Evolutionary conservation across 1,140 invertebrate species (phyloP).

Genomic region (Chironomus striatipennis): DNA sequence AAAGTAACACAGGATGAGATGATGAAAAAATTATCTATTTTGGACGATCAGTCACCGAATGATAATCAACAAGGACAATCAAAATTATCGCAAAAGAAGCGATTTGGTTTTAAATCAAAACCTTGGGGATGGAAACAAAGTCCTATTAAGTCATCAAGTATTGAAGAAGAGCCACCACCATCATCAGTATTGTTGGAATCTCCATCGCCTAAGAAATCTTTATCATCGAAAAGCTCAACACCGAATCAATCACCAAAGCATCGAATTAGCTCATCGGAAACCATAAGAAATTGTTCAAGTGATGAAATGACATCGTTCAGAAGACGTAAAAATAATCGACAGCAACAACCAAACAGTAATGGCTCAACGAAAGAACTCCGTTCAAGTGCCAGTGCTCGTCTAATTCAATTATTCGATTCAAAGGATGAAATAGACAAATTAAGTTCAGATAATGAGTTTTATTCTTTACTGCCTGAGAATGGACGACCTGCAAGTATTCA

Average conservation of each 20-base stretch:
- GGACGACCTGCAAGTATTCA: constrained; percentile 27
- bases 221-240: constrained; percentile 26
- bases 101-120: constrained; percentile 25
- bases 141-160: constrained; percentile 27
- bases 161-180: constrained; percentile 27
- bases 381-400: constrained; percentile 27
- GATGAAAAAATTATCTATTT: background rate
- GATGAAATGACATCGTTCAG: background rate
- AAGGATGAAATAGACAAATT: constrained; percentile 17
- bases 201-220: constrained; percentile 25
- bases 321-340: background rate
- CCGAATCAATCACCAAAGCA: constrained; percentile 26
- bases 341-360: background rate
- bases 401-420: constrained; percentile 24
- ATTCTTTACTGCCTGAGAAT: constrained; percentile 21
- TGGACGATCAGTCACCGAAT: constrained; percentile 9
- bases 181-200: background rate
- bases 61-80: background rate
- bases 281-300: background rate
- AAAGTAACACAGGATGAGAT: background rate
- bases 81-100: background rate
- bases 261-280: background rate
- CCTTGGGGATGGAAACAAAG: constrained; percentile 27
- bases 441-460: constrained; percentile 23
- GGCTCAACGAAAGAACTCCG: background rate